Evolutionary conservation across 2,797 vertebrate species (phyloP).

Genomic region (Pseudochirops cupreus): DNA sequence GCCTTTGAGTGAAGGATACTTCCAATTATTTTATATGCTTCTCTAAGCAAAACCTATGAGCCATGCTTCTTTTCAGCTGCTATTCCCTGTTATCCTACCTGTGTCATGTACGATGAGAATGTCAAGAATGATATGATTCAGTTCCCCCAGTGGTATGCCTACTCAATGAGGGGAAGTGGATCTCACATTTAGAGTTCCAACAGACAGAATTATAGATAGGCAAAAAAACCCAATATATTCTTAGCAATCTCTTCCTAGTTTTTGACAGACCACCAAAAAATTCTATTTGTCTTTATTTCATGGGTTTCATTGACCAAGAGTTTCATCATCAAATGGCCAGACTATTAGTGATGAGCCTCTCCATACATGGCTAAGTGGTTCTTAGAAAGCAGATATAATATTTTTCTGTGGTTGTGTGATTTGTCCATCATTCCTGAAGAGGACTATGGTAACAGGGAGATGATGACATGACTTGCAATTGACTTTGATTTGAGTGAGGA

Average conservation of each 20-base stretch:
- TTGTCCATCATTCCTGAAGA: too few relatives aligned
- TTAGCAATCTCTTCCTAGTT: background rate
- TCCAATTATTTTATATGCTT: background rate
- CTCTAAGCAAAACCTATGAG: background rate
- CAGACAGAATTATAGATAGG: background rate
- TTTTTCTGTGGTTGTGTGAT: background rate
- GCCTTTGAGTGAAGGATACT: conserved; percentile 69
- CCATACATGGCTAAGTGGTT: background rate
- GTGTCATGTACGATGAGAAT: background rate
- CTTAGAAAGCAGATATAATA: background rate
- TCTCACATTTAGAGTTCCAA: background rate
- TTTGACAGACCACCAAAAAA: background rate
- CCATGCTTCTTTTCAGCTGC: background rate
- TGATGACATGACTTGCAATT: too few relatives aligned
- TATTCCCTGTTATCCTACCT: background rate
- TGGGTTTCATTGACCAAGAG: background rate
- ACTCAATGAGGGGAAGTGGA: background rate
- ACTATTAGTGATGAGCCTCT: background rate
- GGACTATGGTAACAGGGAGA: too few relatives aligned
- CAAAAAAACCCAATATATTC: background rate
- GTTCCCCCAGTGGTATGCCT: background rate
- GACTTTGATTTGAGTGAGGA: too few relatives aligned
- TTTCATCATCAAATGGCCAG: background rate
- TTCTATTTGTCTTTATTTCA: background rate
- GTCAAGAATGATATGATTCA: conserved; percentile 2